Evolutionary conservation across 2,888 invertebrate genomes (phyloP), one percentile per base, ranked within the genome.

Genomic region (Mythimna ferrago): DNA sequence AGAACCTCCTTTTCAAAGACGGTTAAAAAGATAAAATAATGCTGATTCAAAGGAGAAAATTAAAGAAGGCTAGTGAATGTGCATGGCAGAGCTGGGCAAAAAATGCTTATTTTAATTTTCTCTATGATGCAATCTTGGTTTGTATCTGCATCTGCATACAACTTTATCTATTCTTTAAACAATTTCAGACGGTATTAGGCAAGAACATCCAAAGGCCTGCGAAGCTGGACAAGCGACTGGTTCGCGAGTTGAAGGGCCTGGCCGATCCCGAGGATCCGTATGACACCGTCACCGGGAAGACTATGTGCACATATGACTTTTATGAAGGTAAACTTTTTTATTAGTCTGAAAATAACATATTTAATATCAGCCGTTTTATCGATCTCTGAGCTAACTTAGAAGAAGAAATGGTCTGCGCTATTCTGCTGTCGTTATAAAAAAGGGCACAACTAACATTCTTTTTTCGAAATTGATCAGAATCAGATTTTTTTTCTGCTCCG

Each of bases 241-340:
- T 97, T 21, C 97, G 98, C 53, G 99, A 99, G 88, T 94, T 99
- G 66, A 97, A 98, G 89, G 97, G 97, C 0, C 94, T 99, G 75
- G 97, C 98, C 0, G 97, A 97, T 87, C 96, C 97, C 6, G 98
- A 98, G 87, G 98, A 98, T 91, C 98, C 98, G 0, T 99, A 98
- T 91, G 98, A 98, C 69, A 98, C 98, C 0, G 97, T 99, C 56
- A 97, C 97, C 66, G 99, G 99, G 63, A 99, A 98, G 91, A 99
- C 99, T 0, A 98, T 99, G 97, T 99, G 99, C 95, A 98, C 99
- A 14, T 98, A 99, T 90, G 99, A 99, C 93, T 99, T 99, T 93
- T 99, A 99, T 93, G 99, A 99, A 97, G 99, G 98, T 98, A 92
- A 35, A 2, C 21, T 21, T 51, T 51, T 51, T 14, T 48, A 51